These are phyloP conservation scores for Anser cygnoides DNA, from an alignment of 2,113 vertebrate genomes.

Conservation along the genomic window DNA sequence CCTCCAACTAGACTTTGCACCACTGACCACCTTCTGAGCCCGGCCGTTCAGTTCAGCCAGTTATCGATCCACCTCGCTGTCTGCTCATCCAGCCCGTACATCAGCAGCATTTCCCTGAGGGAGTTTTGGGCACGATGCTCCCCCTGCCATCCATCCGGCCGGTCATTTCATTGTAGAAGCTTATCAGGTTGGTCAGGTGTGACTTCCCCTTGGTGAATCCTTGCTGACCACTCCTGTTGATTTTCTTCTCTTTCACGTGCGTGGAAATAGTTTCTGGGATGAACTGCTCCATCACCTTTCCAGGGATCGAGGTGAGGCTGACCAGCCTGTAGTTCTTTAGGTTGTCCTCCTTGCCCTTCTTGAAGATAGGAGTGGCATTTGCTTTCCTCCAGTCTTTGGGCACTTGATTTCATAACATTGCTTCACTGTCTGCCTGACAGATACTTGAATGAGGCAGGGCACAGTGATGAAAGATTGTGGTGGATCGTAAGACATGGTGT, in stretches of 20 bases:
- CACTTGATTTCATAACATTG: neutral
- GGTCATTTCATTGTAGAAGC: neutral
- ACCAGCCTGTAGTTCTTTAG: neutral
- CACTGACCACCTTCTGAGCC: neutral
- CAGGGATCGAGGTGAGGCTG: neutral
- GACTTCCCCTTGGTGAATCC: neutral
- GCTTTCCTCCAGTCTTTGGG: neutral
- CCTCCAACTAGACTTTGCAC: neutral
- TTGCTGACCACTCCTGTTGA: neutral
- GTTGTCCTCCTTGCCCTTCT: neutral
- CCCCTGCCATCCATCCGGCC: neutral
- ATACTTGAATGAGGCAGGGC: neutral
- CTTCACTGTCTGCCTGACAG: rapidly evolving
- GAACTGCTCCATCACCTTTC: neutral
- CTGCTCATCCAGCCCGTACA: neutral
- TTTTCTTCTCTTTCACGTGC: neutral
- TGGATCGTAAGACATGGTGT: rapidly evolving
- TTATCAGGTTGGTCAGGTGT: neutral
- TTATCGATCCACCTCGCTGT: neutral
- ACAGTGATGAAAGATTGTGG: rapidly evolving
- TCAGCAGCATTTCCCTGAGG: neutral
- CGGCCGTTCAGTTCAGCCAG: neutral
- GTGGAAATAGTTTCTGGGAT: neutral
- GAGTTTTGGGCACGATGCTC: neutral
- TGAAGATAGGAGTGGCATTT: neutral